Evolutionary conservation across 2,797 vertebrate genomes (phyloP), one percentile per base, ranked within the genome.

Genomic region (Margarornis squamiger): DNA sequence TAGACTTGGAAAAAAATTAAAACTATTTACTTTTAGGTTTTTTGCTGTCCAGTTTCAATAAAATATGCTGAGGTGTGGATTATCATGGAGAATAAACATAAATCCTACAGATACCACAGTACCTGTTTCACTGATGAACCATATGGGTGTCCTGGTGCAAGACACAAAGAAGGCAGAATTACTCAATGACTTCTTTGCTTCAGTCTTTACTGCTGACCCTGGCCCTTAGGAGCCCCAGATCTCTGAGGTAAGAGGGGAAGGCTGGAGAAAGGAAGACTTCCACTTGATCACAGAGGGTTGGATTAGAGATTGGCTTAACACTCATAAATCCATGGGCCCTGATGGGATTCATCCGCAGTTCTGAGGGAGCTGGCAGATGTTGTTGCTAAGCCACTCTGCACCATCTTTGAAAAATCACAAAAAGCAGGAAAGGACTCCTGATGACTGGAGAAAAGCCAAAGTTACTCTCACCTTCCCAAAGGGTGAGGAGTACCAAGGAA

Each of bases 401-500:
- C 7, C 10, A 30, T 38, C 15, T 45, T 29, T 73, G n/a, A 58
- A 65, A 65, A 79, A 59, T 45, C 7, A n/a, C 5, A 21, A 29
- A 66, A 14, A 73, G 17, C 6, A 10, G 23, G 32, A 65, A 29
- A 58, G 1, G 21, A 4, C 22, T 38, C 12, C 29, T 51, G 16
- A 19, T 29, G n/a, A 29, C 27, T 34, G 24, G 10, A 43, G 27
- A 72, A 79, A 63, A 43, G 10, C 7, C 13, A n/a, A 12, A 9
- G 14, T 14, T 65, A 20, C 6, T 51, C 6, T 19, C 7, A 21
- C 38, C 45, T 45, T 79, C 23, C 51, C 45, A 72, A 45, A 18
- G 4, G 24, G 30, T 39, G 62, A 62, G 22, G 8, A 65, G 7
- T 6, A n/a, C 27, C 10, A 0, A 0, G 7, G 15, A 24, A 65